Percentiles rank a stretch among this genome's conserved stretches.
These are phyloP conservation scores for Epistrophe eligans DNA, from an alignment of 2,888 invertebrate genomes.

Conservation along the genomic window DNA sequence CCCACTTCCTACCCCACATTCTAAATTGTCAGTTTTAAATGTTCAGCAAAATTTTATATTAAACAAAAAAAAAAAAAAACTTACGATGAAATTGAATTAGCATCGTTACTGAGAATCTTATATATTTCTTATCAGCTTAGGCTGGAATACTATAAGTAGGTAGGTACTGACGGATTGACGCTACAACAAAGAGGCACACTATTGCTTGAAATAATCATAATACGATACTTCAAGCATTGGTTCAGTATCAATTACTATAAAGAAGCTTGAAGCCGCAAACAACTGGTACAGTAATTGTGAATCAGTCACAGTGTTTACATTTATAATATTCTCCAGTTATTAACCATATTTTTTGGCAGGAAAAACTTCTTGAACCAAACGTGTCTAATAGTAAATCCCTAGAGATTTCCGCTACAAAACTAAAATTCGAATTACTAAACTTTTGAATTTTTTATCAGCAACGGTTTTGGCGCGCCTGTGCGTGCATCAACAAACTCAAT, in stretches of 20 bases:
- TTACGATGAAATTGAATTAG: constrained; percentile 19
- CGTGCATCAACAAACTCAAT: constrained; percentile 26
- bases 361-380: neutral
- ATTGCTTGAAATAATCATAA: neutral
- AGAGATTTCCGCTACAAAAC: constrained; percentile 11
- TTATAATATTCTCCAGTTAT: constrained; percentile 1
- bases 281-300: constrained; percentile 58
- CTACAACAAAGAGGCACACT: constrained; percentile 13
- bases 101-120: constrained; percentile 5
- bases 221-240: neutral
- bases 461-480: constrained; percentile 60
- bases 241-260: constrained; percentile 51
- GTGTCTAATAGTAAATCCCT: neutral
- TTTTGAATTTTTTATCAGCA: constrained; percentile 43
- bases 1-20: neutral
- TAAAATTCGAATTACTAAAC: neutral
- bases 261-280: constrained; percentile 33
- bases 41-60: constrained; percentile 3
- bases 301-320: constrained; percentile 50
- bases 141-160: neutral
- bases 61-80: neutral
- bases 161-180: neutral
- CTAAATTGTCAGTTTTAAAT: neutral
- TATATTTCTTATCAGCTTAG: constrained; percentile 18
- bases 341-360: neutral